Percentiles rank a stretch among this genome's conserved stretches.
Evolutionary conservation across 37 sponge, comb jelly and placozoan species (phyloP).

Genomic region (Spongilla lacustris): DNA sequence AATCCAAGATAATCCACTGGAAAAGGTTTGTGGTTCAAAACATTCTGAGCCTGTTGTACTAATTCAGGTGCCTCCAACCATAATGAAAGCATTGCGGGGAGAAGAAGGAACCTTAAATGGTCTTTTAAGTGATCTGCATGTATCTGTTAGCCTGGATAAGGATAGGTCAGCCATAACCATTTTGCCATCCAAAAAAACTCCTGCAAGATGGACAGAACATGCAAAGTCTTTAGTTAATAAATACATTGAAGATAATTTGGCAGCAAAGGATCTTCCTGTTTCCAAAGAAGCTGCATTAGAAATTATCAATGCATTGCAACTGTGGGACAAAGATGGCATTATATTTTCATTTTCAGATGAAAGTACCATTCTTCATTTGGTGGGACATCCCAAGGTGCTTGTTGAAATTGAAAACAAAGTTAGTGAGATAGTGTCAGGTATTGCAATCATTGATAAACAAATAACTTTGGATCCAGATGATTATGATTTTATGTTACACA

Average conservation of each 20-base stretch:
- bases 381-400: not conserved
- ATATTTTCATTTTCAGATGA: not conserved
- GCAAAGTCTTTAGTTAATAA: not conserved
- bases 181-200: not conserved
- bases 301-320: not conserved
- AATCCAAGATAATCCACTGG: no score
- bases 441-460: not conserved
- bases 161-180: not conserved
- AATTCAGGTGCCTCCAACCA: no score
- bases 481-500: not conserved
- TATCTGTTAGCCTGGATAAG: not conserved
- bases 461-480: not conserved
- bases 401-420: not conserved
- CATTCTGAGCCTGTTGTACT: no score
- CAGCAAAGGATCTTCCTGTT: not conserved
- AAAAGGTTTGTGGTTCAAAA: no score
- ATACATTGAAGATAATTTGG: not conserved
- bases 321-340: not conserved
- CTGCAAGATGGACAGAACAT: not conserved
- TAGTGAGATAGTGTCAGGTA: not conserved
- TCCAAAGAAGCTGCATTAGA: not conserved
- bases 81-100: no score
- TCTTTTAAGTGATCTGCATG: no score
- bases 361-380: not conserved
- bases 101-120: no score